Evolutionary conservation across 1,140 invertebrate genomes (phyloP), one percentile per base, ranked within the genome.

Genomic region (Orussus abietinus): DNA sequence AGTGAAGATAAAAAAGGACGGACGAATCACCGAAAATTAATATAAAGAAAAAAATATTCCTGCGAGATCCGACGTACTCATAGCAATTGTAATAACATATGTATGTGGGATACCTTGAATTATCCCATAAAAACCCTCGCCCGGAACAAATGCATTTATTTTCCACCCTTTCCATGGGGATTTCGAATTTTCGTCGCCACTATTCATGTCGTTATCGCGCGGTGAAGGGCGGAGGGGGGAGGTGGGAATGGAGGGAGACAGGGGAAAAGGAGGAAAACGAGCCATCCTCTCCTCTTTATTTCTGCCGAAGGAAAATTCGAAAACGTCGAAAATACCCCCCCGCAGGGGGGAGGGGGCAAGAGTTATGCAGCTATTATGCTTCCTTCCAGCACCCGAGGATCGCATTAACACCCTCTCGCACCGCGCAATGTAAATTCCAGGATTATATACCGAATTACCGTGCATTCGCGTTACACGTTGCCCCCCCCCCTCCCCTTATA

Each of bases 381-480:
- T 38, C 11, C 29, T 26, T 10, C 20, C 20, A 18, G 31, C 31
- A 33, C 17, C 20, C 9, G 31, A 7, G 5, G 13, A 33, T 34
- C n/a, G 20, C 18, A 35, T 17, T 33, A 12, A 17, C 12, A 21
- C 31, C 28, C 30, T 34, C 20, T 21, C 9, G 11, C 12, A 11
- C 25, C 14, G 20, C 28, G 31, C 35, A 42, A 42, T 42, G 33
- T 25, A 42, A 21, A 34, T 25, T 13, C 20, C 42, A 22, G 49
- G 43, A 55, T 49, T 58, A 55, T 49, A 48, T 49, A 52, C 42
- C 40, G n/a, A n/a, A n/a, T n/a, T n/a, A n/a, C n/a, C n/a, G n/a
- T n/a, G n/a, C n/a, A n/a, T n/a, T n/a, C n/a, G n/a, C n/a, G n/a
- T n/a, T n/a, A n/a, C n/a, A n/a, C n/a, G n/a, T n/a, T n/a, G n/a